Evolutionary conservation across 1,140 invertebrate genomes (phyloP).

Genomic region (Sesamia nonagrioides): DNA sequence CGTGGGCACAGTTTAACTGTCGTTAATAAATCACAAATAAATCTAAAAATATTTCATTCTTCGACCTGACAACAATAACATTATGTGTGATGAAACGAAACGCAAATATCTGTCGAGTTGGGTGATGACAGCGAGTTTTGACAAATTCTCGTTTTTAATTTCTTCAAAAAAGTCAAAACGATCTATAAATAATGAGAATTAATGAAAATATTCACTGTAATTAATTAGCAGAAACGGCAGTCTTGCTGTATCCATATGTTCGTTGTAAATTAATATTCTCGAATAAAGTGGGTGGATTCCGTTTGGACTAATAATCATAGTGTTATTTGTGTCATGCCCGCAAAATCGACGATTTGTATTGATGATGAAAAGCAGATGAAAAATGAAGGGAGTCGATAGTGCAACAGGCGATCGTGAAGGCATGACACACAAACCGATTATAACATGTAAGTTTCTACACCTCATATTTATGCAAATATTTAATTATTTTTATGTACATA

Average conservation of each 20-base stretch:
- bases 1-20: too few species aligned
- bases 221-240: conserved; percentile 12
- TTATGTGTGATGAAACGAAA: conserved; percentile 34
- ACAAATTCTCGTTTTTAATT: conserved; percentile 74
- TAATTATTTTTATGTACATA: neutral
- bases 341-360: conserved; percentile 76
- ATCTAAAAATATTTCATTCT: too few species aligned
- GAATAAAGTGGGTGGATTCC: conserved; percentile 75
- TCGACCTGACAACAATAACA: conserved; percentile 19
- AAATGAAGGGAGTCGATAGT: conserved; percentile 86
- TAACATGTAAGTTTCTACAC: conserved; percentile 86
- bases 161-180: conserved; percentile 63
- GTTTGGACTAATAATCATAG: conserved; percentile 58
- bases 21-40: too few species aligned
- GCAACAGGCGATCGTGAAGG: conserved; percentile 77
- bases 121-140: conserved; percentile 73
- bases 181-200: conserved; percentile 62
- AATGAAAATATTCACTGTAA: conserved; percentile 26
- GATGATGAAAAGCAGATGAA: conserved; percentile 67
- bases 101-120: conserved; percentile 62
- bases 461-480: conserved; percentile 26
- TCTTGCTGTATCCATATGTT: conserved; percentile 24
- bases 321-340: conserved; percentile 80
- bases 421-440: conserved; percentile 88
- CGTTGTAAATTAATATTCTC: conserved; percentile 29